Percentiles rank a stretch among this genome's conserved stretches.
These are phyloP conservation scores for Caenorhabditis panamensis DNA, from an alignment of 2,888 invertebrate genomes.

Conservation along the genomic window DNA sequence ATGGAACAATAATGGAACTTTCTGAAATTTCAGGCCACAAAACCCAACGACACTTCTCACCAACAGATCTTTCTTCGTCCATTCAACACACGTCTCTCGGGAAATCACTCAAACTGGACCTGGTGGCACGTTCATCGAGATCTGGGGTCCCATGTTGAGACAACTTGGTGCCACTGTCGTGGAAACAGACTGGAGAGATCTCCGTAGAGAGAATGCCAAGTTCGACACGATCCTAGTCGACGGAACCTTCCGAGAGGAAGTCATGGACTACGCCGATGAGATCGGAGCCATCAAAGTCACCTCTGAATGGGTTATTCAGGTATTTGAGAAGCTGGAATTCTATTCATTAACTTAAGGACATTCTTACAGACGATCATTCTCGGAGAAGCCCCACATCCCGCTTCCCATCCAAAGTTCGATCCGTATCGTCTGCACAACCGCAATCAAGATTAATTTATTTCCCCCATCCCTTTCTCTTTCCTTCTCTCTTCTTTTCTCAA, in stretches of 20 bases:
- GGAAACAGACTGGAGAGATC: constrained; percentile 16
- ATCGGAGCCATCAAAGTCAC: constrained; percentile 60
- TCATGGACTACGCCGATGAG: constrained; percentile 75
- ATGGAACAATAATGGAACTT: background rate
- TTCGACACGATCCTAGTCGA: constrained; percentile 82
- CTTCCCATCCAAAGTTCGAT: constrained; percentile 35
- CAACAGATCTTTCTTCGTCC: constrained; percentile 71
- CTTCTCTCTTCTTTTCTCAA: background rate
- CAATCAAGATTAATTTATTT: background rate
- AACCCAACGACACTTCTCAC: constrained; percentile 72
- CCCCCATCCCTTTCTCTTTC: constrained; percentile 8
- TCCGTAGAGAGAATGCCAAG: constrained; percentile 28
- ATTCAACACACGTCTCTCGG: constrained; percentile 63
- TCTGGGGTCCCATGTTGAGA: constrained; percentile 78
- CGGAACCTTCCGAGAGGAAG: constrained; percentile 75
- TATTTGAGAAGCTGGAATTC: no score
- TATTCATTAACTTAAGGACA: background rate
- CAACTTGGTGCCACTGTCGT: constrained; percentile 73
- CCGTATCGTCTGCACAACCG: constrained; percentile 36
- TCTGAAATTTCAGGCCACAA: constrained; percentile 62
- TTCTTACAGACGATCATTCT: constrained; percentile 44
- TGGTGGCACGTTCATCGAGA: constrained; percentile 69
- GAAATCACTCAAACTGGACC: constrained; percentile 35
- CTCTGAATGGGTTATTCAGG: constrained; percentile 79
- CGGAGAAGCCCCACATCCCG: constrained; percentile 16